Conservation (phyloP, 2,888 invertebrate genomes). For the Drosophila conformis region DNA sequence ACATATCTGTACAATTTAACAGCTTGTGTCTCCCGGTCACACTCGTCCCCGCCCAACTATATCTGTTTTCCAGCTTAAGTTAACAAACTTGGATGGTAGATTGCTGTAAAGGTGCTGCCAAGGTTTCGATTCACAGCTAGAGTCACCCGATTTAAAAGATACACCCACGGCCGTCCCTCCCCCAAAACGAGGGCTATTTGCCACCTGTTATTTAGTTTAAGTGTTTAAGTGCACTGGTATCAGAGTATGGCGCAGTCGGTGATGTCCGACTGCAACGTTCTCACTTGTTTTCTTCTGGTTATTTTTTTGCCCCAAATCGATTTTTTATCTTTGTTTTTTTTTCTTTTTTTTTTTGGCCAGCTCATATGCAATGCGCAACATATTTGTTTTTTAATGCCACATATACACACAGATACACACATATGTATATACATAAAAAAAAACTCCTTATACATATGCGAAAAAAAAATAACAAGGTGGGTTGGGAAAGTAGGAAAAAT, state of each 20-base stretch:
- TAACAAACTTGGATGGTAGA: not conserved
- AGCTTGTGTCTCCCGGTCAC: not conserved
- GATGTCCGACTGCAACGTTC: slow-evolving; percentile 3
- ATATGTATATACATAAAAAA: slow-evolving; percentile 17
- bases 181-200: not conserved
- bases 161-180: not conserved
- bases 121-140: not conserved
- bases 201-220: not conserved
- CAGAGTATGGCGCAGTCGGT: not conserved
- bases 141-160: not conserved
- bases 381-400: slow-evolving; percentile 21
- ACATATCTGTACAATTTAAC: not conserved
- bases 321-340: slow-evolving; percentile 56
- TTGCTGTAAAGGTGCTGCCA: not conserved
- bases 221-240: not conserved
- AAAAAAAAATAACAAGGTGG: slow-evolving; percentile 15
- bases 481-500: not conserved
- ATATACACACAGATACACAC: slow-evolving; percentile 24
- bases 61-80: not conserved
- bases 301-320: slow-evolving; percentile 60
- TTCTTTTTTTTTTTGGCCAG: slow-evolving; percentile 32
- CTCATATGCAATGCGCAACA: slow-evolving; percentile 40
- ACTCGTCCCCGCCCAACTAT: not conserved
- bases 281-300: slow-evolving; percentile 5
- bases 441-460: slow-evolving; percentile 12